phyloP scores from a whole-genome alignment of 2,888 invertebrate species.

The Lasioglossum marginatum region DNA sequence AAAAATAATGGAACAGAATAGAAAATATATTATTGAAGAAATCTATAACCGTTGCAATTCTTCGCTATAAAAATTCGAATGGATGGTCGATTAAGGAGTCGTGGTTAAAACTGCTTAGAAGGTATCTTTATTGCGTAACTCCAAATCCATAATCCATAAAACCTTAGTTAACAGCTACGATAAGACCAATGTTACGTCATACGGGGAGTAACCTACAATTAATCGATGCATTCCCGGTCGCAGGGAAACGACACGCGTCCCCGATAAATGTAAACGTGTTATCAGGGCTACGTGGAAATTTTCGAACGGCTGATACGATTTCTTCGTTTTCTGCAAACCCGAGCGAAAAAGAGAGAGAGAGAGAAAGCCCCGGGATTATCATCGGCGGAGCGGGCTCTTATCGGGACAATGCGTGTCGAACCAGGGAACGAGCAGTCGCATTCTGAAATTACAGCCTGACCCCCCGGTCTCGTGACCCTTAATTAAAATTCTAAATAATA shows the following conservation, averaged over 20 bases:
- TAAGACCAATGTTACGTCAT: not conserved
- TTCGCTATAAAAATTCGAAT: not conserved
- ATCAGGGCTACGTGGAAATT: slow-evolving; percentile 38
- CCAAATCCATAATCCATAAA: slow-evolving; percentile 3
- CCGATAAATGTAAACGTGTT: slow-evolving; percentile 2
- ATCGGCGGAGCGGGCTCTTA: slow-evolving; percentile 22
- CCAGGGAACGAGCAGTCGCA: not conserved
- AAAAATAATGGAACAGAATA: no score
- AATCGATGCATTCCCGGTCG: slow-evolving; percentile 3
- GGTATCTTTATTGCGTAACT: slow-evolving; percentile 21
- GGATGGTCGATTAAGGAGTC: not conserved
- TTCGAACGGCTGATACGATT: slow-evolving; percentile 35
- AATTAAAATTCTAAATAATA: slow-evolving; percentile 27
- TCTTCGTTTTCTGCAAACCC: slow-evolving; percentile 29
- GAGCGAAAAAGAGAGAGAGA: not conserved
- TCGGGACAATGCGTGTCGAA: slow-evolving; percentile 15
- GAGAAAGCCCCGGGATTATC: slow-evolving; percentile 11
- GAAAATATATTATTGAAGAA: no score
- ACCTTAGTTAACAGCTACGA: slow-evolving; percentile 1
- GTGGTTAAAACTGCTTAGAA: not conserved
- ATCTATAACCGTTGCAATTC: not conserved
- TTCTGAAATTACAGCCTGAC: slow-evolving; percentile 23
- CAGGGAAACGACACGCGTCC: not conserved
- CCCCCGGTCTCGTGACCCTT: slow-evolving; percentile 2
- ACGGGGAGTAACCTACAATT: not conserved